Base-by-base conservation (phyloP, 1,140 invertebrate species). In the Laupala kohalensis region DNA sequence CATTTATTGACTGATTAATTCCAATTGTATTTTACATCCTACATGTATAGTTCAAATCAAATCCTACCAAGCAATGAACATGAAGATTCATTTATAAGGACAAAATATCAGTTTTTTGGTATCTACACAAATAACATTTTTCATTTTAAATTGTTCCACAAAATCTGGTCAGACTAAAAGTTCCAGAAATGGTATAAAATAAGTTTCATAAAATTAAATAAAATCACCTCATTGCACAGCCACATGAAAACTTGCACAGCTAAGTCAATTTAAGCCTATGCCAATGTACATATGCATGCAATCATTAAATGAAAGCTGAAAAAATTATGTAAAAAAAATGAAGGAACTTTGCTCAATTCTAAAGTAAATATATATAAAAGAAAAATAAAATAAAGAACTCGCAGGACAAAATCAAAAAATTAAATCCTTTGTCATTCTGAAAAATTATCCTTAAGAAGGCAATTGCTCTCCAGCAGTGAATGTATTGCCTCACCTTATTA, bases 401-500 rank as follows among this genome's bases (percentile, higher is more conserved):
- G 37, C 37, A 53, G 37, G 37, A 53, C 9, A 53, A 53, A 53
- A 53, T 53, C 37, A 53, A 53, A 53, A 53, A 53, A 53, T 53
- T 53, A 53, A 53, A 53, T 53, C 37, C 37, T 19, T 53, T 53
- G 37, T 53, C 37, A 53, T 53, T 9, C 37, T 13, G 37, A 53
- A 53, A 53, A 53, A 53, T 53, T 13, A 53, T 53, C 37, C 37
- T 13, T 13, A 53, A n/a, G n/a, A n/a, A 53, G 19, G 19, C 19
- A 53, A 53, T 19, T 53, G 19, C 37, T 19, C 19, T 53, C 37
- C 19, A 19, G 37, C 37, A 53, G 37, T 53, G 9, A 9, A 4
- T 53, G 37, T 53, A 53, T 19, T 19, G 9, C 9, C 37, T 53
- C 9, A 53, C 4, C 0, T 24, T n/a, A 27, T 79, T 77, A 79